Base-by-base conservation (phyloP, 1,140 invertebrate species). In the Pararge aegeria region DNA sequence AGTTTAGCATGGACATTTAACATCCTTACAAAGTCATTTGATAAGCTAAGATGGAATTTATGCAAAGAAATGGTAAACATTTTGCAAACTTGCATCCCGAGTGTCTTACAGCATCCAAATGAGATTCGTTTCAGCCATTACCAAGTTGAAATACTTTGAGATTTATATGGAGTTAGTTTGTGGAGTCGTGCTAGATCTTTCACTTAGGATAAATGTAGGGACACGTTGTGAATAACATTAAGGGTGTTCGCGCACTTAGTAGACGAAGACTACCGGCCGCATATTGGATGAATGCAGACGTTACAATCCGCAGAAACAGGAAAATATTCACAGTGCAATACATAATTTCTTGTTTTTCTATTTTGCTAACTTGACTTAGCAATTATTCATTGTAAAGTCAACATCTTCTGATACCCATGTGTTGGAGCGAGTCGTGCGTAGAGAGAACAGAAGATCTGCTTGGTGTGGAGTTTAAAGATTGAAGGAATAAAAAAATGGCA, bases 101-200 rank as follows among this genome's bases (percentile, higher is more conserved):
- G 30, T 49, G 5, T 49, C 16, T 12, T 16, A 49, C 53, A 55
- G 42, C 42, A 55, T 48, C 42, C 18, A 40, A 55, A 46, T 46
- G 38, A 48, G 40, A 48, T 55, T 19, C 27, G 20, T 49, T 49
- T 49, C 51, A 50, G 19, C 52, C 46, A 64, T 54, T 63, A 60
- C 56, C 38, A 65, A 73, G 61, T 70, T 70, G 57, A 73, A 74
- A 71, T 71, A 70, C 70, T 68, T 68, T 56, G 64, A 55, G 42
- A 66, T 64, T 57, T 77, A 78, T 79, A 78, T 70, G 72, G 68
- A 74, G 68, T 76, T 67, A 57, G 64, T 54, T 67, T 73, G 69
- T 65, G 19, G 58, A 78, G 80, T 87, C 83, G 83, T 84, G 83
- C 80, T 68, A 62, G 83, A 83, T 84, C 71, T 78, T 63, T 73